Conservation (phyloP, 2,888 invertebrate species). For the Tyria jacobaeae region DNA sequence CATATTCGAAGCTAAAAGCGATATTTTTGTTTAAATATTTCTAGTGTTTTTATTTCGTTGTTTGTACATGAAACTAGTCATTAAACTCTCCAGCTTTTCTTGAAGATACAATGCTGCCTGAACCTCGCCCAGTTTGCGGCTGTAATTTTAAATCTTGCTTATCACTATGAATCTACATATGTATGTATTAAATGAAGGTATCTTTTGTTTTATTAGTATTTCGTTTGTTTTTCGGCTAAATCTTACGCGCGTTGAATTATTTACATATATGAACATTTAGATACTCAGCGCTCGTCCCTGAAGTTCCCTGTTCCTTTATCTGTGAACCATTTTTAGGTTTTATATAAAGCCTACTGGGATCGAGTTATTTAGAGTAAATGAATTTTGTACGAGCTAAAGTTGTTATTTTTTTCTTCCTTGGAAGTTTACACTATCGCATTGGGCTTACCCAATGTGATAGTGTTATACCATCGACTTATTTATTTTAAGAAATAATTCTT, state of each 20-base stretch:
- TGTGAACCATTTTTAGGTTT: conserved; percentile 9
- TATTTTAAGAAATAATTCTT: too few relatives aligned
- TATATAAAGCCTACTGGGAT: conserved; percentile 8
- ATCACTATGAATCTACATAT: conserved; percentile 54
- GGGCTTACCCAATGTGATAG: too few relatives aligned
- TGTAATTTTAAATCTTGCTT: conserved; percentile 79
- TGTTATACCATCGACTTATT: too few relatives aligned
- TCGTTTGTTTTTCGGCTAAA: conserved; percentile 29
- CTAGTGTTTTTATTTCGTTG: conserved; percentile 51
- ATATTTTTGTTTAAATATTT: conserved; percentile 45
- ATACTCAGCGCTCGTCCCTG: conserved; percentile 12
- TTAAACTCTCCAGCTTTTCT: conserved; percentile 50
- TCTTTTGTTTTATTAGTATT: conserved; percentile 28
- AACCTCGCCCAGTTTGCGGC: conserved; percentile 54
- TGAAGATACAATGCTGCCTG: conserved; percentile 61
- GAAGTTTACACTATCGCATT: too few relatives aligned
- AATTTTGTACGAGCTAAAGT: too few relatives aligned
- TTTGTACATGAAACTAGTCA: conserved; percentile 56
- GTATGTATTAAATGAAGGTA: conserved; percentile 41
- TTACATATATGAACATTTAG: conserved; percentile 34
- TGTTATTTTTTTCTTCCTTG: too few relatives aligned
- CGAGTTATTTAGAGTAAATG: conserved; percentile 31
- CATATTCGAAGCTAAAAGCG: conserved; percentile 47
- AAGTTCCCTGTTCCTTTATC: conserved; percentile 21
- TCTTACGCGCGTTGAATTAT: conserved; percentile 39